Conservation (phyloP, 2,797 vertebrate genomes). For the Hylomyscus alleni region DNA sequence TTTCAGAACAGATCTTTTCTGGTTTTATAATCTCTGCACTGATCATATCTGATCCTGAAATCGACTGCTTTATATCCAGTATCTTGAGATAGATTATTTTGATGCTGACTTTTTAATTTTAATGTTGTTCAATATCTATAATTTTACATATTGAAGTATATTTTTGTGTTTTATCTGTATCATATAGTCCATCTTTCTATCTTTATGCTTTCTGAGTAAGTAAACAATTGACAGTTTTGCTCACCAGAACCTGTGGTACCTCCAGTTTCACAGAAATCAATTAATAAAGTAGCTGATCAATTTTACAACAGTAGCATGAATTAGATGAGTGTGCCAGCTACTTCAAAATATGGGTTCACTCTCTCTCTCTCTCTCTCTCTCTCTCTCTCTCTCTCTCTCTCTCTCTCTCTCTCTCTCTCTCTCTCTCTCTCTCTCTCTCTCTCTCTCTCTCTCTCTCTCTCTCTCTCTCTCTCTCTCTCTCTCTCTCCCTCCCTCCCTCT, state of each 20-base stretch:
- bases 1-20: constrained; percentile 24
- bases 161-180: constrained; percentile 7
- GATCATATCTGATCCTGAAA: constrained; percentile 26
- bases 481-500: too few species aligned
- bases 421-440: not conserved
- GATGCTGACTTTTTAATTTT: not conserved
- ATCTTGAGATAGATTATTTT: constrained; percentile 30
- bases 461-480: too few species aligned
- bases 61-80: constrained; percentile 2
- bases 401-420: too few species aligned
- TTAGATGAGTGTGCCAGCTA: not conserved
- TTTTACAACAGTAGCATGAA: not conserved
- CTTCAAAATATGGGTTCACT: too few species aligned
- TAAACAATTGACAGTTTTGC: not conserved
- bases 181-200: not conserved
- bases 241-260: not conserved
- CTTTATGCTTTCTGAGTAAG: not conserved
- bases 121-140: not conserved
- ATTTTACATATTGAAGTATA: not conserved
- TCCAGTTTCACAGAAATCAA: not conserved
- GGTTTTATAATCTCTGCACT: not conserved
- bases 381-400: too few species aligned
- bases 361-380: too few species aligned
- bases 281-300: not conserved
- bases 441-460: too few species aligned